A percentile compares a stretch with the other conserved stretches of the same genome.
Evolutionary conservation across 1,140 invertebrate species (phyloP).

Genomic region (Drosophila santomea): DNA sequence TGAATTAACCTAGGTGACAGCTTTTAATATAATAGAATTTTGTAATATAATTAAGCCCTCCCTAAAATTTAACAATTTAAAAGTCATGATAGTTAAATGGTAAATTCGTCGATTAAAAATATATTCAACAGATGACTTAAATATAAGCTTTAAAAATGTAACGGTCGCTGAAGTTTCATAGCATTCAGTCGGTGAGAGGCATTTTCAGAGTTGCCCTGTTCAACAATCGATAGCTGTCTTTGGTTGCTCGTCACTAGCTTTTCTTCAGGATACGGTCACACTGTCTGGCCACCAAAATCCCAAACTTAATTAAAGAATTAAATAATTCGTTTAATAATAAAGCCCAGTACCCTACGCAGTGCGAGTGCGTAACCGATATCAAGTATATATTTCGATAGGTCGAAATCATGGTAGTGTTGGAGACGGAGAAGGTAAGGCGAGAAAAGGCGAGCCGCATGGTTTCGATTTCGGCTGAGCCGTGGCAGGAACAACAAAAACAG

Average conservation of each 20-base stretch:
- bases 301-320: conserved; percentile 63
- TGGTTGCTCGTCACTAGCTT: conserved; percentile 2
- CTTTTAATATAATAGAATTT: no score
- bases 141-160: neutral
- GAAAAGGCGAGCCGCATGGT: conserved; percentile 62
- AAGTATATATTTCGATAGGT: neutral
- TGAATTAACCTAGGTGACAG: no score
- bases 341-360: conserved; percentile 41
- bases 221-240: neutral
- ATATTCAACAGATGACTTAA: neutral
- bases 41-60: no score
- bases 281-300: conserved; percentile 37
- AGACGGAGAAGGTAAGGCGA: conserved; percentile 70
- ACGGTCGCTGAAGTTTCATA: neutral
- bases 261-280: conserved; percentile 40
- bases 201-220: neutral
- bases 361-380: conserved; percentile 44
- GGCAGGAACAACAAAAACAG: conserved; percentile 61
- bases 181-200: neutral
- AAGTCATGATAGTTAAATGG: no score
- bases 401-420: conserved; percentile 70
- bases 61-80: no score
- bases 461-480: conserved; percentile 50
- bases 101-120: neutral
- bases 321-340: conserved; percentile 36